Evolutionary conservation across 2,113 vertebrate genomes (phyloP).

Genomic region (Mus musculus): DNA sequence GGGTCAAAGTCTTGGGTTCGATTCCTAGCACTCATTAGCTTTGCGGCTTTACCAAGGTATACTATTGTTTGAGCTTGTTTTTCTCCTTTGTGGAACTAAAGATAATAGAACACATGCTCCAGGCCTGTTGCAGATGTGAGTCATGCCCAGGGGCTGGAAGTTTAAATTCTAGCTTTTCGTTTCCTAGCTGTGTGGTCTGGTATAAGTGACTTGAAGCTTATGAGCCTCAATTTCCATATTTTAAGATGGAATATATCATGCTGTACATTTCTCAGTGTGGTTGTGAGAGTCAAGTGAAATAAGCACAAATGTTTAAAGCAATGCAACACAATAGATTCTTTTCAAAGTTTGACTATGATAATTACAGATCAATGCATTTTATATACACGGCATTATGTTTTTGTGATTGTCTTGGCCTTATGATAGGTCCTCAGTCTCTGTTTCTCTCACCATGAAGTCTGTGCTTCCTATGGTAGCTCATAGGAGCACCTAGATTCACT

Average conservation of each 20-base stretch:
- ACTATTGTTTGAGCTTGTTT: neutral
- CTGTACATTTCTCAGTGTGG: neutral
- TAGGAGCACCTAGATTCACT: neutral
- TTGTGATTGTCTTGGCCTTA: neutral
- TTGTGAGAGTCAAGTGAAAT: neutral
- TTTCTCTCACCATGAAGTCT: neutral
- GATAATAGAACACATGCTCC: neutral
- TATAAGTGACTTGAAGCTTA: neutral
- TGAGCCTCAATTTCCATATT: neutral
- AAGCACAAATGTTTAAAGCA: constrained; percentile 37
- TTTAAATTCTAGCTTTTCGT: neutral
- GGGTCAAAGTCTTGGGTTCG: neutral
- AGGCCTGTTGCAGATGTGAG: neutral
- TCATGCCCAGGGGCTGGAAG: neutral
- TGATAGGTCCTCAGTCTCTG: neutral
- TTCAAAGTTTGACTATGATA: neutral
- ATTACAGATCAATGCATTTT: constrained; percentile 7
- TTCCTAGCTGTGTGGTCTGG: neutral
- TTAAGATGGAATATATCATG: neutral
- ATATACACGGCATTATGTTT: neutral
- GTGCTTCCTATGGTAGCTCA: neutral
- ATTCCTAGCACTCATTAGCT: neutral
- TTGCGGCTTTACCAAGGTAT: neutral
- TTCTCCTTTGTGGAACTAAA: neutral
- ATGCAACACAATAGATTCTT: neutral